These are phyloP conservation scores for Mormyrops attenuatus DNA, from an alignment of 2,797 vertebrate species.

Conservation along the genomic window DNA sequence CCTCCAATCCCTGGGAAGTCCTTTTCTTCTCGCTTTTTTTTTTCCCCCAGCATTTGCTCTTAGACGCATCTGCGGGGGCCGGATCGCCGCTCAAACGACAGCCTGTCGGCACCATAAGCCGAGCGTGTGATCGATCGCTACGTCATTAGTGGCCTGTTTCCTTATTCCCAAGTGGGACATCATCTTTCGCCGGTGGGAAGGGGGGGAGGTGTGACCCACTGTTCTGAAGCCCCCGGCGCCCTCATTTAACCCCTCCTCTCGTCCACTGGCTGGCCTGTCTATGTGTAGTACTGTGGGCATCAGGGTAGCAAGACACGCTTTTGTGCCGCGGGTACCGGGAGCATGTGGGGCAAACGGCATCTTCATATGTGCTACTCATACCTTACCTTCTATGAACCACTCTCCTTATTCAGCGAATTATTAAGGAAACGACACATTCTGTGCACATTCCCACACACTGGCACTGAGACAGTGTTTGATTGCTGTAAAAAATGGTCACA, in stretches of 20 bases:
- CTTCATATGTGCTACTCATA: neutral
- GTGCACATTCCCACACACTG: neutral
- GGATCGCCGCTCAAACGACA: neutral
- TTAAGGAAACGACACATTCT: neutral
- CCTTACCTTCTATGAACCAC: neutral
- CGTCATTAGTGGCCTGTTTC: neutral
- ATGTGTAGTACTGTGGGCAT: conserved; percentile 26
- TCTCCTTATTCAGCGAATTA: neutral
- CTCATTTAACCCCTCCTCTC: conserved; percentile 33
- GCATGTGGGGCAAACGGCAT: neutral
- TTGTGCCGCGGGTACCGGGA: neutral
- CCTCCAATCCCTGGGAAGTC: neutral
- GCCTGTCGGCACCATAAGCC: neutral
- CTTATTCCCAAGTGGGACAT: neutral
- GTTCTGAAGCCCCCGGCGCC: neutral
- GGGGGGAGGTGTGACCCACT: neutral
- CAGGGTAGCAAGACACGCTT: conserved; percentile 17
- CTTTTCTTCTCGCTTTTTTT: neutral
- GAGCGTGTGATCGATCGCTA: neutral
- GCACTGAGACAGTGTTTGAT: neutral
- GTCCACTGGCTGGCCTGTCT: conserved; percentile 25
- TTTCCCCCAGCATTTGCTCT: neutral
- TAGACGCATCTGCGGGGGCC: neutral
- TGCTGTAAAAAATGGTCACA: neutral
- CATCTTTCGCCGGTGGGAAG: neutral